These are phyloP conservation scores for Hermodice carunculata DNA, from an alignment of 2,888 invertebrate species.

Conservation along the genomic window DNA sequence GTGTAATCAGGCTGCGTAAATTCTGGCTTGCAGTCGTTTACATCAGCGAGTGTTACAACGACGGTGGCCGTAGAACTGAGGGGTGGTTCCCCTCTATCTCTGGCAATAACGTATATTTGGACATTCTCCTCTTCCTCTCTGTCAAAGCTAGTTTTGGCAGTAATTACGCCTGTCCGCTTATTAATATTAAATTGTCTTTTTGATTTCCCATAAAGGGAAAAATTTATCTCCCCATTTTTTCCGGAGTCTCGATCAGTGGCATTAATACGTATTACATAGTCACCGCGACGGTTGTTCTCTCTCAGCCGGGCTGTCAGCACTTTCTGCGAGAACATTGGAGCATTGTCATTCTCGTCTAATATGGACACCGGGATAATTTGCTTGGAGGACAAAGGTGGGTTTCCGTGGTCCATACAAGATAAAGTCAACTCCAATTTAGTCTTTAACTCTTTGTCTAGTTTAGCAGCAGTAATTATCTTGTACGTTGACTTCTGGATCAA, in stretches of 20 bases:
- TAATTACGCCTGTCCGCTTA: slow-evolving; percentile 25
- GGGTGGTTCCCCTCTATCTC: slow-evolving; percentile 53
- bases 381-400: slow-evolving; percentile 20
- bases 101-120: slow-evolving; percentile 53
- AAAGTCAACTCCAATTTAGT: slow-evolving; percentile 29
- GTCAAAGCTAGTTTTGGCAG: slow-evolving; percentile 33
- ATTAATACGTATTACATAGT: slow-evolving; percentile 22
- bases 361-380: slow-evolving; percentile 24
- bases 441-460: slow-evolving; percentile 30
- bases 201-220: slow-evolving; percentile 38
- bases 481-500: slow-evolving; percentile 21
- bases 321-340: slow-evolving; percentile 28
- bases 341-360: slow-evolving; percentile 35
- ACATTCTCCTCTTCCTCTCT: slow-evolving; percentile 24
- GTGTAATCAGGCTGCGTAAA: slow-evolving; percentile 29
- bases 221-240: slow-evolving; percentile 53
- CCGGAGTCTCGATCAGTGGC: slow-evolving; percentile 45
- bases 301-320: slow-evolving; percentile 23
- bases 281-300: slow-evolving; percentile 29
- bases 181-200: slow-evolving; percentile 15
- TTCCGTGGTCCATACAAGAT: slow-evolving; percentile 28
- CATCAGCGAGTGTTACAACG: slow-evolving; percentile 50
- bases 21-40: slow-evolving; percentile 38
- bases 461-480: slow-evolving; percentile 24
- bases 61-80: slow-evolving; percentile 49